These are phyloP conservation scores for Xenops minutus DNA, from an alignment of 2,797 vertebrate species.

Conservation along the genomic window DNA sequence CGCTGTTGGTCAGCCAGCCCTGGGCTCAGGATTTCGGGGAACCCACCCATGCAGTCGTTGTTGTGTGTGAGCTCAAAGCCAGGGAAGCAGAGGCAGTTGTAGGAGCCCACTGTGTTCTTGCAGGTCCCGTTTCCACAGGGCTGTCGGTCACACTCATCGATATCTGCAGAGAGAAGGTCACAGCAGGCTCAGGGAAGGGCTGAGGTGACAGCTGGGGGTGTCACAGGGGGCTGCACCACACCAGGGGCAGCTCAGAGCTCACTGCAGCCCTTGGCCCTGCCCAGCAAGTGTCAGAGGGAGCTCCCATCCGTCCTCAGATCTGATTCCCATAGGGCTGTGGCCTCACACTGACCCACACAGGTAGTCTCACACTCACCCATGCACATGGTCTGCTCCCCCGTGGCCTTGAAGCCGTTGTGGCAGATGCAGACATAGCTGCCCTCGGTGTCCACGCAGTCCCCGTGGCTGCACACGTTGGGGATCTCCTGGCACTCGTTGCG, in stretches of 20 bases:
- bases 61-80: slow-evolving; percentile 90
- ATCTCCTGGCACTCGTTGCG: slow-evolving; percentile 92
- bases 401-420: slow-evolving; percentile 91
- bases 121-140: slow-evolving; percentile 92
- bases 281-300: not conserved
- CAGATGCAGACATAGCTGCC: slow-evolving; percentile 91
- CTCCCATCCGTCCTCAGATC: not conserved
- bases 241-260: not conserved
- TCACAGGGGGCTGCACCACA: not conserved
- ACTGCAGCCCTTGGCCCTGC: not conserved
- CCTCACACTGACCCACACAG: not conserved
- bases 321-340: not conserved
- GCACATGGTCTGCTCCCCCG: slow-evolving; percentile 89
- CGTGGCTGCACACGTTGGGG: slow-evolving; percentile 90
- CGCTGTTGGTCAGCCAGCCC: rapidly evolving
- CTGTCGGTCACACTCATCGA: slow-evolving; percentile 90
- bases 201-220: too few species aligned
- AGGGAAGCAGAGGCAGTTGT: slow-evolving; percentile 93
- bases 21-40: rapidly evolving
- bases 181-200: not conserved
- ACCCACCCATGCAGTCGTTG: slow-evolving; percentile 91
- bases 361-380: slow-evolving; percentile 76
- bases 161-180: slow-evolving; percentile 74
- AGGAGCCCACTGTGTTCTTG: slow-evolving; percentile 93
- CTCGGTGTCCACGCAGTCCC: slow-evolving; percentile 89